These are phyloP conservation scores for Caenorhabditis inopinata DNA, from an alignment of 1,140 invertebrate genomes.

Conservation along the genomic window DNA sequence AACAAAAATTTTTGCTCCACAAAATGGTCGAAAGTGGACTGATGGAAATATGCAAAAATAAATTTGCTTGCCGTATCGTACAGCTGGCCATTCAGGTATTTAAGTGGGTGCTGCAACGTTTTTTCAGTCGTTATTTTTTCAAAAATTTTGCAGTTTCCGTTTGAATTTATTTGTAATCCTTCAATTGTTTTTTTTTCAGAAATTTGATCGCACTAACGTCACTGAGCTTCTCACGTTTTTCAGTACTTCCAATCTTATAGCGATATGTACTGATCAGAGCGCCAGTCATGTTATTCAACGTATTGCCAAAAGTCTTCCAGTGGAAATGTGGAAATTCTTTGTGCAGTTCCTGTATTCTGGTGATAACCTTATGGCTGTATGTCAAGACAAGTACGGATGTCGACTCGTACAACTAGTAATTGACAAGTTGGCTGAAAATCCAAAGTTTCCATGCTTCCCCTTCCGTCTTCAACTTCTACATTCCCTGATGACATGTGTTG, in stretches of 20 bases:
- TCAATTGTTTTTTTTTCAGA: not conserved
- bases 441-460: not conserved
- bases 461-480: not conserved
- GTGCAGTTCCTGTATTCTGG: not conserved
- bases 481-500: constrained; percentile 4
- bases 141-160: too few species aligned
- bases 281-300: not conserved
- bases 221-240: not conserved
- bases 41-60: not conserved
- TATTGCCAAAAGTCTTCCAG: not conserved
- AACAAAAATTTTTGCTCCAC: not conserved
- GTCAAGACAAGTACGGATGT: too few species aligned
- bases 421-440: constrained; percentile 31
- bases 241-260: not conserved
- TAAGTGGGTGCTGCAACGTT: too few species aligned
- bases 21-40: not conserved
- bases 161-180: too few species aligned
- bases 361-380: constrained; percentile 36
- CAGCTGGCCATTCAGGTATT: not conserved
- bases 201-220: not conserved
- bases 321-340: not conserved
- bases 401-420: constrained; percentile 46
- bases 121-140: too few species aligned
- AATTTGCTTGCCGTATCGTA: not conserved
- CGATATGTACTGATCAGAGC: not conserved